phyloP scores from a whole-genome alignment of 2,797 vertebrate species.

The Liasis olivaceus region DNA sequence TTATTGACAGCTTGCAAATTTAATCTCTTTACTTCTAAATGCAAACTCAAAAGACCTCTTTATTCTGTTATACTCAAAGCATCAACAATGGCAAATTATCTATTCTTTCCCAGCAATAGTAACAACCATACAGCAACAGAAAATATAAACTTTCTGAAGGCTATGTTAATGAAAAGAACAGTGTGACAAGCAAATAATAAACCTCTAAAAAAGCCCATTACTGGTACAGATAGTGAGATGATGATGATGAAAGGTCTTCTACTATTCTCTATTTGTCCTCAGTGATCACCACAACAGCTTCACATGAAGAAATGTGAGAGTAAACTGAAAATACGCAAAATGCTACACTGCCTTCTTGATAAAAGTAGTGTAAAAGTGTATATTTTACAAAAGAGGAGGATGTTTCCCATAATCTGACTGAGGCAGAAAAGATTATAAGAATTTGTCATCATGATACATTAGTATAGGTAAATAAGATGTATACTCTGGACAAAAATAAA shows the following conservation, averaged over 20 bases:
- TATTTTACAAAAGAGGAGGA: not conserved
- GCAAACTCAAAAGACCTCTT: not conserved
- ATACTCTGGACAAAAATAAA: not conserved
- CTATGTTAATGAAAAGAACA: not conserved
- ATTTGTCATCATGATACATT: not conserved
- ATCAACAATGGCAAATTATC: not conserved
- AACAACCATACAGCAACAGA: not conserved
- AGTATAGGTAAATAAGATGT: rapidly evolving
- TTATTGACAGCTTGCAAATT: not conserved
- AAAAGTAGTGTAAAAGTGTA: not conserved
- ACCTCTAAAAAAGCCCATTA: not conserved
- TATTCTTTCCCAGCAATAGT: not conserved
- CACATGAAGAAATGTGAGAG: not conserved
- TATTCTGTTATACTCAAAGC: not conserved
- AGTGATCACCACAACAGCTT: rapidly evolving
- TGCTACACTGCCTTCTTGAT: not conserved
- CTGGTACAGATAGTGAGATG: not conserved
- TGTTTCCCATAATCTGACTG: not conserved
- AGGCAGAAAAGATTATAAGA: not conserved
- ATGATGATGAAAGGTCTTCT: not conserved
- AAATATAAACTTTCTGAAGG: not conserved
- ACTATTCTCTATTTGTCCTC: not conserved
- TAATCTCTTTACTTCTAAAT: not conserved
- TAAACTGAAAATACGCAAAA: not conserved
- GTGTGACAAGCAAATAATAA: not conserved